Evolutionary conservation across 2,888 invertebrate genomes (phyloP).

Genomic region (Eretmocerus hayati): DNA sequence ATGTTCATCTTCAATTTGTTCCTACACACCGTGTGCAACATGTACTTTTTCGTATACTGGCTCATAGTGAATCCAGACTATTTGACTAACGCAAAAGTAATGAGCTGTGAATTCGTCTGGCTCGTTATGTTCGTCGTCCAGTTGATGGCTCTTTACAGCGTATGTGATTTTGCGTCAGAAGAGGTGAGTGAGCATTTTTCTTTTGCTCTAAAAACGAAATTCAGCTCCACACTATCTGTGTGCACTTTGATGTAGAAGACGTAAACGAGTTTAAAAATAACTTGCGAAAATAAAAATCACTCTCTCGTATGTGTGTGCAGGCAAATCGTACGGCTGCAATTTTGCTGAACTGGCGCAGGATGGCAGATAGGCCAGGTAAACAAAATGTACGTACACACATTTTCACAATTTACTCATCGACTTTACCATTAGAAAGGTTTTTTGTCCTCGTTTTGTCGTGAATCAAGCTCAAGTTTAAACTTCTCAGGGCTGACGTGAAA

Average conservation of each 20-base stretch:
- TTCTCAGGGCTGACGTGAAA: too few species aligned
- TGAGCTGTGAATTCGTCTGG: conserved; percentile 32
- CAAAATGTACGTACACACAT: conserved; percentile 1
- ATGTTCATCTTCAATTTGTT: conserved; percentile 37
- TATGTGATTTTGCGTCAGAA: conserved; percentile 31
- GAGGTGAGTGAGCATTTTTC: conserved; percentile 36
- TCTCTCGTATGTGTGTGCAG: conserved; percentile 27
- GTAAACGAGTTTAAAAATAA: too few species aligned
- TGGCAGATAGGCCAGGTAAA: conserved; percentile 6
- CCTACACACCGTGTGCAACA: conserved; percentile 32
- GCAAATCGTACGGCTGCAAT: conserved; percentile 34
- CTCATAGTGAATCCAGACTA: conserved; percentile 6
- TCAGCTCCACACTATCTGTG: too few species aligned
- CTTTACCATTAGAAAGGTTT: too few species aligned
- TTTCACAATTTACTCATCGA: too few species aligned
- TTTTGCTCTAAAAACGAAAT: too few species aligned
- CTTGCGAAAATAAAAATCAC: too few species aligned
- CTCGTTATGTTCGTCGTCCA: conserved; percentile 28
- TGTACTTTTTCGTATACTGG: conserved; percentile 26
- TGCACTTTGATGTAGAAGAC: too few species aligned
- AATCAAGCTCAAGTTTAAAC: too few species aligned
- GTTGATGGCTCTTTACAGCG: conserved; percentile 29
- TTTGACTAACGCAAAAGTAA: not conserved
- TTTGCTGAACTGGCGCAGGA: conserved; percentile 31
- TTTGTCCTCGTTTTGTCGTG: too few species aligned